Percentiles rank a stretch among this genome's conserved stretches.
Evolutionary conservation across 2,113 vertebrate genomes (phyloP).

Genomic region (Poeciliopsis occidentalis): DNA sequence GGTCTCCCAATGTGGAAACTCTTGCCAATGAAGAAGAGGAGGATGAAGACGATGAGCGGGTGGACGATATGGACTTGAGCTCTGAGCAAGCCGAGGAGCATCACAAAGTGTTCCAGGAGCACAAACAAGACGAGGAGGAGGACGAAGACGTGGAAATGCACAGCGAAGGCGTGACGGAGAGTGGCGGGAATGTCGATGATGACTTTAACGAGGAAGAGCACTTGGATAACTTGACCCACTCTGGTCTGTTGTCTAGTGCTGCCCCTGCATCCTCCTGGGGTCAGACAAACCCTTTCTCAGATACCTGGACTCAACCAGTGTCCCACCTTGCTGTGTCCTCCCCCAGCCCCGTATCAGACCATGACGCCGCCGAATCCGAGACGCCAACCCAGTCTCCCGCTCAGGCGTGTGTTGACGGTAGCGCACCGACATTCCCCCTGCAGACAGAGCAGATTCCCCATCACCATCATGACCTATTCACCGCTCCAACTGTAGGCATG

Average conservation of each 20-base stretch:
- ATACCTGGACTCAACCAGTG: conserved; percentile 76
- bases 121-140: conserved; percentile 70
- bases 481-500: conserved; percentile 60
- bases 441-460: conserved; percentile 35
- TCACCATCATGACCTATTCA: conserved; percentile 20
- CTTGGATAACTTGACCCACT: conserved; percentile 72
- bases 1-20: conserved; percentile 80
- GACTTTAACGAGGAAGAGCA: conserved; percentile 75
- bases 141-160: conserved; percentile 82
- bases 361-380: conserved; percentile 64
- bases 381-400: conserved; percentile 72
- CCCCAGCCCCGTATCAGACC: conserved; percentile 67
- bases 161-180: conserved; percentile 76
- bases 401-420: conserved; percentile 59
- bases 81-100: conserved; percentile 73
- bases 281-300: conserved; percentile 73
- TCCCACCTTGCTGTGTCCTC: conserved; percentile 62
- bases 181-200: conserved; percentile 72
- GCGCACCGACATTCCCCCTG: conserved; percentile 45
- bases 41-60: conserved; percentile 70
- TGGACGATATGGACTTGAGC: conserved; percentile 77
- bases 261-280: conserved; percentile 66
- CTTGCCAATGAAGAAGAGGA: conserved; percentile 78
- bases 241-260: conserved; percentile 17
- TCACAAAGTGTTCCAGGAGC: conserved; percentile 60